Evolutionary conservation across 1,140 invertebrate genomes (phyloP), one percentile per base, ranked within the genome.

Genomic region (Aphis craccivora): DNA sequence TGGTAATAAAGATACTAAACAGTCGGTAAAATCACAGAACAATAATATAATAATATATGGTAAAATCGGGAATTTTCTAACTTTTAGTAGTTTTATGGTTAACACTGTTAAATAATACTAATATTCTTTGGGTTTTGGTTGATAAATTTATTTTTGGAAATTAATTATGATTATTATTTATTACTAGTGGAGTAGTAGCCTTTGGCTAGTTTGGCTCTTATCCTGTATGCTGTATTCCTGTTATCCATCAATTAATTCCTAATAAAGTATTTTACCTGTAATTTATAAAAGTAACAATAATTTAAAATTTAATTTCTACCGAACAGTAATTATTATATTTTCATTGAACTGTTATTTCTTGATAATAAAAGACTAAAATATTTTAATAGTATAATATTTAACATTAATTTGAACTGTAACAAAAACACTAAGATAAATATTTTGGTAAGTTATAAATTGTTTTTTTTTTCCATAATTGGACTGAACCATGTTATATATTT

Each of bases 71-170:
- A 60, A 60, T 60, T 25, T 30, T 76, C 30, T n/a, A 76, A 76
- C n/a, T 76, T 76, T n/a, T 67, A 18, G 60, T 67, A 30, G 30
- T 67, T 55, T 67, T n/a, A 76, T 5, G n/a, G 60, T 76, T n/a
- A 76, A 76, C 60, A 76, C 60, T 76, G 60, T 76, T 76, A n/a
- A 5, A 76, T 76, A 18, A 6, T n/a, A 67, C 60, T 67, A n/a
- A 22, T n/a, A n/a, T n/a, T 76, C 60, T 14, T 76, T 76, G 60
- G n/a, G 60, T 76, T 76, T 76, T 76, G 18, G 30, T n/a, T 76
- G 30, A 76, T 67, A 76, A n/a, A 76, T 76, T 18, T 76, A 76
- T 76, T 76, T 76, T 76, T 76, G 60, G 60, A 76, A 76, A n/a
- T 76, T 53, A 53, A 53, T 23, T 53, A 23, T 23, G 23, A 53